Conservation (phyloP, 2,888 invertebrate genomes). For the Oscheius sp. region DNA sequence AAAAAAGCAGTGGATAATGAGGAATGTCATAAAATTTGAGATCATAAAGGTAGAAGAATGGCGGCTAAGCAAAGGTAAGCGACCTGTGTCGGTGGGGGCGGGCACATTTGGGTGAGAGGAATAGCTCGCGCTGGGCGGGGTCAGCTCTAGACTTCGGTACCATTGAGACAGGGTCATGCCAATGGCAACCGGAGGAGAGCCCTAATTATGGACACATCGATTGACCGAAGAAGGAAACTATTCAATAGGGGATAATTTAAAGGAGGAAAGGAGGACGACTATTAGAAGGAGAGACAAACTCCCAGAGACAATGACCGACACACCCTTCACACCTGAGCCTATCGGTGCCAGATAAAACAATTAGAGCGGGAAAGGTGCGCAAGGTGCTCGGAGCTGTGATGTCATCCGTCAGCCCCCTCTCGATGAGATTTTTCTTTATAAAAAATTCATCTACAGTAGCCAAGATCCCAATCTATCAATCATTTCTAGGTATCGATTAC, state of each 20-base stretch:
- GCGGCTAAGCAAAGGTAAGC: constrained; percentile 28
- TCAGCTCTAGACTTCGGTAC: constrained; percentile 18
- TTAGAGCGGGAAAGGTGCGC: constrained; percentile 16
- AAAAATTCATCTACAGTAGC: no score
- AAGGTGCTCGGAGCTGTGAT: not conserved
- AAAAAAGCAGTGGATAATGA: not conserved
- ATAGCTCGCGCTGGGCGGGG: constrained; percentile 20
- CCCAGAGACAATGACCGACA: constrained; percentile 1
- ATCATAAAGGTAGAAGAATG: not conserved
- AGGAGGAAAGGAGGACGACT: not conserved
- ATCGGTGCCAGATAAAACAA: constrained; percentile 23
- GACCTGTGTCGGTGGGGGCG: constrained; percentile 25
- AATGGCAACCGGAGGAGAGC: constrained; percentile 6
- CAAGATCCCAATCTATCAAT: not conserved
- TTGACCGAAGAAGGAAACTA: constrained; percentile 5
- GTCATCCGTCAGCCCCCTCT: not conserved
- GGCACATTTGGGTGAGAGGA: not conserved
- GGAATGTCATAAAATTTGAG: not conserved
- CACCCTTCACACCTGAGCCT: constrained; percentile 1
- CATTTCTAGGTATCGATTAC: constrained; percentile 29
- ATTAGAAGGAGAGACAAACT: not conserved
- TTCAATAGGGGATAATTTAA: constrained; percentile 1
- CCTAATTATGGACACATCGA: constrained; percentile 22
- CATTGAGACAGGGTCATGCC: constrained; percentile 22
- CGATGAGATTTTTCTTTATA: no score